phyloP scores from a whole-genome alignment of 2,888 invertebrate genomes.

The Hemaris fuciformis region DNA sequence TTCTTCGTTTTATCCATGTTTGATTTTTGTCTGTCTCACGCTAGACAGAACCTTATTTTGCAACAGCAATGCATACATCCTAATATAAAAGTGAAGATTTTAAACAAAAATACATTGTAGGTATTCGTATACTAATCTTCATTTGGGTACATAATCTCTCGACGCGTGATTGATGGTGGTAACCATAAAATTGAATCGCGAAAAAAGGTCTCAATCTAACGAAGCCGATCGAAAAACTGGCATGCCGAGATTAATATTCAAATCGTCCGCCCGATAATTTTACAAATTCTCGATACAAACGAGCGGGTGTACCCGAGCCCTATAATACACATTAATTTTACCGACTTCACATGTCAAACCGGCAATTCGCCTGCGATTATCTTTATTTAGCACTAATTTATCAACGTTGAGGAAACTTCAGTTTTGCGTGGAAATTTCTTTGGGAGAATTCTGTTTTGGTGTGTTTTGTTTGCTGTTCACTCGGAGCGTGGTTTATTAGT shows the following conservation, averaged over 20 bases:
- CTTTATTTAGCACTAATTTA: conserved; percentile 76
- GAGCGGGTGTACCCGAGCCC: conserved; percentile 63
- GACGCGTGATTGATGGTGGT: background rate
- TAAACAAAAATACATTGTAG: background rate
- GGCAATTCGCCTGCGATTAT: conserved; percentile 72
- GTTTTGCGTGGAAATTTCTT: conserved; percentile 41
- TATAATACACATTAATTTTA: conserved; percentile 78
- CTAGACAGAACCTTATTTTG: too few species aligned
- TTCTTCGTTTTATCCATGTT: too few species aligned
- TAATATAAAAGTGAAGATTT: too few species aligned
- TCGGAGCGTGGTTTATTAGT: too few species aligned
- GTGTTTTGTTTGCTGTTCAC: background rate
- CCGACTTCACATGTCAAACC: conserved; percentile 75
- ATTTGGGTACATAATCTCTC: background rate
- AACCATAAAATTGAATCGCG: conserved; percentile 10
- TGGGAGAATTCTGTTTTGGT: conserved; percentile 19
- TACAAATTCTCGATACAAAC: conserved; percentile 71
- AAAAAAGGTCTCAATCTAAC: conserved; percentile 33
- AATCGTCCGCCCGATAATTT: conserved; percentile 72
- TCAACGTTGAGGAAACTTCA: conserved; percentile 51
- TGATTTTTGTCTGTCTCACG: too few species aligned
- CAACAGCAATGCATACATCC: too few species aligned
- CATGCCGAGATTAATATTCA: conserved; percentile 69
- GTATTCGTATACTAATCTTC: background rate
- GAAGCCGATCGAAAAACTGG: conserved; percentile 38